Conservation (phyloP, 2,113 vertebrate genomes). For the Acanthochromis polyacanthus region DNA sequence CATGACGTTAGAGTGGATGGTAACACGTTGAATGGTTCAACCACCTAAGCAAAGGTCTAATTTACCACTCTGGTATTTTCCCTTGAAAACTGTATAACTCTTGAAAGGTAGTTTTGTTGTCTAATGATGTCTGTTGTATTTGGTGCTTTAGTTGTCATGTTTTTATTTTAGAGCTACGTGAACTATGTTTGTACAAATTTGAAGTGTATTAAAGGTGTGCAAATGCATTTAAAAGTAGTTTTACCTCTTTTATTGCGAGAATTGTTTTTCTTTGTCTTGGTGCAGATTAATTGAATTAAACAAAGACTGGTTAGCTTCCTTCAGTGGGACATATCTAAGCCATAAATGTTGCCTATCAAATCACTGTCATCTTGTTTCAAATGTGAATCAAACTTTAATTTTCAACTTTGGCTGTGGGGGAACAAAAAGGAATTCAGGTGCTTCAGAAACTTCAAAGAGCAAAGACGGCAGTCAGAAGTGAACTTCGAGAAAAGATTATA, state of each 20-base stretch:
- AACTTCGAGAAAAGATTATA: conserved; percentile 77
- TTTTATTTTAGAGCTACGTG: conserved; percentile 15
- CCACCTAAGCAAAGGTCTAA: not conserved
- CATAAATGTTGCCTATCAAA: too few relatives aligned
- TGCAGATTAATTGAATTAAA: too few relatives aligned
- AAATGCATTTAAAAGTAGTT: conserved; percentile 26
- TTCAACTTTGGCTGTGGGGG: not conserved
- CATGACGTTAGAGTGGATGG: conserved; percentile 1
- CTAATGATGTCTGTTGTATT: conserved; percentile 19
- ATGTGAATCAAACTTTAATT: not conserved
- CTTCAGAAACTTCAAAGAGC: not conserved
- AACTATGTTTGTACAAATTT: conserved; percentile 51
- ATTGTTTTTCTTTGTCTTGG: not conserved
- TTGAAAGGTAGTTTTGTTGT: conserved; percentile 6
- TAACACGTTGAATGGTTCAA: not conserved
- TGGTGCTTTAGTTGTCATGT: conserved; percentile 37
- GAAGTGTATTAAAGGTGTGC: conserved; percentile 64
- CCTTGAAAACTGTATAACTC: not conserved
- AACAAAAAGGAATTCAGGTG: not conserved
- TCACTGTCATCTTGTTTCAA: too few relatives aligned
- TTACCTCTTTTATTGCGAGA: not conserved
- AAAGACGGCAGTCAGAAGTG: conserved; percentile 39
- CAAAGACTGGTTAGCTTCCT: too few relatives aligned
- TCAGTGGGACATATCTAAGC: not conserved
- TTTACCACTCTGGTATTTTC: not conserved